Conservation (phyloP, 1,140 invertebrate species). For the Zaprionus inermis region DNA sequence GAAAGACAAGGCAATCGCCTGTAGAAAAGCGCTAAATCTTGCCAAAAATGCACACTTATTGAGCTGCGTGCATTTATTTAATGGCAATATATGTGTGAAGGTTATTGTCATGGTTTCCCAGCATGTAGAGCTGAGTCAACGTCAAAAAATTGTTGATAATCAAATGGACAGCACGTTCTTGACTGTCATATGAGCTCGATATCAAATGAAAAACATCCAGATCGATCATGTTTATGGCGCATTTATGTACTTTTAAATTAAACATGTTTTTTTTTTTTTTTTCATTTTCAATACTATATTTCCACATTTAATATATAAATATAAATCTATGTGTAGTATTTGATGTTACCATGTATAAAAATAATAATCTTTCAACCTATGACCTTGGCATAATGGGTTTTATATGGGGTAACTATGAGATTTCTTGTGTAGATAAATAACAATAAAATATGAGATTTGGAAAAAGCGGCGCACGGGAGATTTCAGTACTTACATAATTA, state of each 20-base stretch:
- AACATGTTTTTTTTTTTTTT: not conserved
- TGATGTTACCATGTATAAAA: constrained; percentile 20
- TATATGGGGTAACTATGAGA: constrained; percentile 21
- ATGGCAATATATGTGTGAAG: too few relatives aligned
- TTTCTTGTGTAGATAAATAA: constrained; percentile 8
- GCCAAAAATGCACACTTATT: not conserved
- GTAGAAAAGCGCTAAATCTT: not conserved
- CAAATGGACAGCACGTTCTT: too few relatives aligned
- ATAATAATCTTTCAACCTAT: constrained; percentile 28
- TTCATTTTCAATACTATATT: constrained; percentile 21
- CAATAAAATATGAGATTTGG: not conserved
- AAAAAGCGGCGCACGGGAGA: not conserved
- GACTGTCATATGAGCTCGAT: too few relatives aligned
- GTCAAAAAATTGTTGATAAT: too few relatives aligned
- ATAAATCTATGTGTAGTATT: not conserved
- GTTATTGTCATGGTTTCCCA: too few relatives aligned
- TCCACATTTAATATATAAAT: constrained; percentile 16
- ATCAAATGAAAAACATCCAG: too few relatives aligned
- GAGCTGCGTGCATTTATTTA: too few relatives aligned
- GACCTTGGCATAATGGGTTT: constrained; percentile 1
- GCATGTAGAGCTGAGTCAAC: too few relatives aligned
- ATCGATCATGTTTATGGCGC: too few relatives aligned
- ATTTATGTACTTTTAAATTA: not conserved
- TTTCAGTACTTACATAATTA: constrained; percentile 7
- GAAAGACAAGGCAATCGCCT: not conserved